Base-by-base conservation (phyloP, 2,113 vertebrate genomes). In the Crypturellus undulatus region DNA sequence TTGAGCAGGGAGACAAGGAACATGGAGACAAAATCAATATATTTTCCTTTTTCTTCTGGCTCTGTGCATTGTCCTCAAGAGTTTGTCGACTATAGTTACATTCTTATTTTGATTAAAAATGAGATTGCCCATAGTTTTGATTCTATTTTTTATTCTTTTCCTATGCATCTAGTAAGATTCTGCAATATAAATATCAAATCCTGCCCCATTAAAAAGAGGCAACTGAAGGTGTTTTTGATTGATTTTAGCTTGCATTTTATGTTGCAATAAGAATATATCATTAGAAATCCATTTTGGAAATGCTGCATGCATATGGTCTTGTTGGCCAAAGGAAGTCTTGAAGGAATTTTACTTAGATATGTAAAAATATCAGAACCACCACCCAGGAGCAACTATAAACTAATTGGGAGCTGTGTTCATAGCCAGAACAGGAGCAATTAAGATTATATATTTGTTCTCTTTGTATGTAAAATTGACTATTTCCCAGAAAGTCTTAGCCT, bases 221-320 rank as follows among this genome's bases (percentile, higher is more conserved):
- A 64, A 11, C 34, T 92, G 42, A 72, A 79, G 65, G 69, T 94
- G 56, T 84, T 94, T 93, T 73, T 84, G 69, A 62, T 47, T 71
- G n/a, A 94, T 87, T 62, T 69, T 71, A 84, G 22, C 70, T 83
- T 75, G 9, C 34, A 28, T 34, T 54, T 52, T 38, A 52, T 54
- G 25, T 52, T 52, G 25, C 77, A 93, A 49, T 76, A 86, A 89
- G 47, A 71, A 79, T 93, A 78, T 79, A 56, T 24, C 51, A 49
- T 56, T 78, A 93, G 17, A 52, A 78, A 84, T 79, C 42, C 38
- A 71, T 22, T 84, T 86, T 95, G 90, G 68, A 90, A 83, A 5
- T 56, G 18, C 16, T 94, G 32, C 32, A 26, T 45, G 36, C 19
- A 63, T 8, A 73, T 30, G 60, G 12, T 45, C 12, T 2, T 34